Evolutionary conservation across 2,888 invertebrate genomes (phyloP).

Genomic region (Clusia tigrina): DNA sequence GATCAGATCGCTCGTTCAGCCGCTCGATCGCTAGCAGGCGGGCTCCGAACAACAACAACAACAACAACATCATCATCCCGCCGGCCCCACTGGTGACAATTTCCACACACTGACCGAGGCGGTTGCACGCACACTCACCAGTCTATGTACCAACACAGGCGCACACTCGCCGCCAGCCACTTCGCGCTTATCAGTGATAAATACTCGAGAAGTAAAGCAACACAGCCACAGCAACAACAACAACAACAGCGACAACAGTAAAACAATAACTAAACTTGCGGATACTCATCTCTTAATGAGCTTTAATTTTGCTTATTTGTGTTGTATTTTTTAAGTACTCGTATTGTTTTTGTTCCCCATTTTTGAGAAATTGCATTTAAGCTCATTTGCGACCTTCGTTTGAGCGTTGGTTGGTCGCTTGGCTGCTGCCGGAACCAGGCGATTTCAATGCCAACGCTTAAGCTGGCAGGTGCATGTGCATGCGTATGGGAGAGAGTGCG

Average conservation of each 20-base stretch:
- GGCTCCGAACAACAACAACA: too few species aligned
- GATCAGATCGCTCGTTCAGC: too few species aligned
- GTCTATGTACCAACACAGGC: neutral
- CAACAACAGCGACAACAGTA: neutral
- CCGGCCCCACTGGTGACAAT: constrained; percentile 5
- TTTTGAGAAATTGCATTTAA: neutral
- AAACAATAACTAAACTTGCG: neutral
- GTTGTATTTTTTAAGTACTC: neutral
- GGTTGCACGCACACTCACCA: neutral
- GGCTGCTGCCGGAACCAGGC: neutral
- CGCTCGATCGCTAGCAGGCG: too few species aligned
- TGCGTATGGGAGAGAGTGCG: neutral
- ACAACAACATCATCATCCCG: too few species aligned
- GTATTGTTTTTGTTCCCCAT: neutral
- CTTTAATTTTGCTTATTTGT: neutral
- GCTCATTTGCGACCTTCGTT: neutral
- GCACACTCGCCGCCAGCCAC: neutral
- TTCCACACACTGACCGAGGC: neutral
- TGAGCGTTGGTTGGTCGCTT: neutral
- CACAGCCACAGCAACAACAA: neutral
- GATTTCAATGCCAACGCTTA: neutral
- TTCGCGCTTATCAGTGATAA: constrained; percentile 21
- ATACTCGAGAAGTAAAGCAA: neutral
- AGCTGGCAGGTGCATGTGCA: neutral
- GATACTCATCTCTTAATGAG: constrained; percentile 5